Conservation (phyloP, 2,113 vertebrate genomes). For the Papio anubis region DNA sequence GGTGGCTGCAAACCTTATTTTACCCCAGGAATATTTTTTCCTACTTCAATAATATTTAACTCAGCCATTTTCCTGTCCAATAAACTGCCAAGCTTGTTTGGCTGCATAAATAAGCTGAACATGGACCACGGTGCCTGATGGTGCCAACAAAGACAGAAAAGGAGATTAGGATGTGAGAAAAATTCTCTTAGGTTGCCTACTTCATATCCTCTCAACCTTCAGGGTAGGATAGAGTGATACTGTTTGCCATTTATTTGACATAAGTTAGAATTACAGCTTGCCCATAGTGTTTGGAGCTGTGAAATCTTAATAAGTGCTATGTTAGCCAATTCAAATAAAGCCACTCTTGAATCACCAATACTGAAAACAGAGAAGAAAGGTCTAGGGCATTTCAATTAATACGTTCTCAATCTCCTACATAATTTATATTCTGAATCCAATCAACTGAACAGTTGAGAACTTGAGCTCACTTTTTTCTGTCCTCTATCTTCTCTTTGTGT, state of each 20-base stretch:
- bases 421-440: conserved; percentile 20
- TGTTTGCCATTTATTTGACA: conserved; percentile 16
- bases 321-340: conserved; percentile 49
- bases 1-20: background rate
- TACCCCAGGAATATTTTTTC: background rate
- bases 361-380: background rate
- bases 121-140: background rate
- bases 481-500: background rate
- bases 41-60: background rate
- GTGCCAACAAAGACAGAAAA: background rate
- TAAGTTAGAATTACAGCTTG: conserved; percentile 3
- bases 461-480: background rate
- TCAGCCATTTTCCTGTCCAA: background rate
- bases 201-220: background rate
- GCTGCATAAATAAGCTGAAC: background rate
- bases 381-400: conserved; percentile 30
- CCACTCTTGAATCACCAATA: background rate
- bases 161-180: background rate
- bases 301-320: background rate
- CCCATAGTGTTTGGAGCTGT: background rate
- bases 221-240: background rate
- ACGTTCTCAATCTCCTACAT: background rate
- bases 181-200: background rate
- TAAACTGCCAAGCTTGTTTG: background rate
- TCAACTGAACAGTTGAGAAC: background rate